These are phyloP conservation scores for Papio anubis DNA, from an alignment of 2,113 vertebrate genomes.

Conservation along the genomic window DNA sequence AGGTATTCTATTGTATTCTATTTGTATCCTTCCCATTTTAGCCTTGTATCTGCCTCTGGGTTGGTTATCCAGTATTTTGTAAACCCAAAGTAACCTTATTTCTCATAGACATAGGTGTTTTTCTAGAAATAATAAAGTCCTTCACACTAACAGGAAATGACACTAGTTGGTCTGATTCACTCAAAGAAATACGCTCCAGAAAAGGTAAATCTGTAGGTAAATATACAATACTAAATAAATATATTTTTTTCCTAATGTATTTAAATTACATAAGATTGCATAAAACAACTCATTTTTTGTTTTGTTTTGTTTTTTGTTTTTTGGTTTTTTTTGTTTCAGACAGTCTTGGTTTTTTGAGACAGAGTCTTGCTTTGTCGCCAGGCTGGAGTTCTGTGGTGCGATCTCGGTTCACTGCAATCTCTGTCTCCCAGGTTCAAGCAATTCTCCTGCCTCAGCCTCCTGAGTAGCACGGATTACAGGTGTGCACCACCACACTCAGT, in stretches of 20 bases:
- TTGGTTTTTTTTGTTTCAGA: too few species aligned
- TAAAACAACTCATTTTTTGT: not conserved
- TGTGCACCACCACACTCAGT: too few species aligned
- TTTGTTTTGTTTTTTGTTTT: too few species aligned
- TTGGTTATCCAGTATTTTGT: not conserved
- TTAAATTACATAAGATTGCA: not conserved
- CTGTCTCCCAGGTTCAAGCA: too few species aligned
- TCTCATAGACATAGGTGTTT: not conserved
- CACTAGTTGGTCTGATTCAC: not conserved
- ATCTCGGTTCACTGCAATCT: too few species aligned
- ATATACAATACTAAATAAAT: not conserved
- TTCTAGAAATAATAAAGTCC: not conserved
- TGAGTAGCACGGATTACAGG: too few species aligned
- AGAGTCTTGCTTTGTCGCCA: too few species aligned
- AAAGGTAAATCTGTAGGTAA: not conserved
- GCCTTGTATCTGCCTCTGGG: not conserved
- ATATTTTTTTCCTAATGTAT: not conserved
- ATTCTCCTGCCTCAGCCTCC: too few species aligned
- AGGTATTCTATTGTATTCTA: too few species aligned
- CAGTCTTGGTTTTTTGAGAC: too few species aligned
- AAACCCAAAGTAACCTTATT: constrained; percentile 32
- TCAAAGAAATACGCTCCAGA: not conserved
- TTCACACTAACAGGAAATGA: not conserved
- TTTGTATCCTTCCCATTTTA: too few species aligned
- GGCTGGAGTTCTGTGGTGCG: too few species aligned